phyloP scores from a whole-genome alignment of 2,113 vertebrate species.

The Cottus gobio region DNA sequence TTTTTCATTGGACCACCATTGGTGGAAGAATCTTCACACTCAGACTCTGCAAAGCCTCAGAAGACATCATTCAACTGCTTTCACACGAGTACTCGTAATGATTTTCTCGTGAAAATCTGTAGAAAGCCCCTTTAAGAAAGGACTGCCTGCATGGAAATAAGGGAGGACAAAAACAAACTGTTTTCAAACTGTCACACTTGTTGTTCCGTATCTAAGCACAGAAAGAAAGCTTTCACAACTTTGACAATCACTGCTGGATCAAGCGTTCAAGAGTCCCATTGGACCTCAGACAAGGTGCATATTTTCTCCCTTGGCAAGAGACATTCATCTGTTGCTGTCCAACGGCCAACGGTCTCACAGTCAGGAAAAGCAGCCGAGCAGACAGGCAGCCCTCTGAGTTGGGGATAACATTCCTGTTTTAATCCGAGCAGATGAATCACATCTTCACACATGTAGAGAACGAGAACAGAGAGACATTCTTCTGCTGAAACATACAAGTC shows the following conservation, averaged over 20 bases:
- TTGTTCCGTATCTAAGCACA: not conserved
- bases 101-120: conserved; percentile 10
- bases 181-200: conserved; percentile 21
- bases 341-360: conserved; percentile 50
- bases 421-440: conserved; percentile 58
- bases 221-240: not conserved
- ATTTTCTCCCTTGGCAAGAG: conserved; percentile 63
- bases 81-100: not conserved
- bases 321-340: conserved; percentile 49
- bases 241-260: conserved; percentile 41
- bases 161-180: not conserved
- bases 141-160: not conserved
- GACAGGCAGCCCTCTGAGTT: conserved; percentile 31
- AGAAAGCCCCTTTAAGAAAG: conserved; percentile 8
- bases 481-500: conserved; percentile 57
- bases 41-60: not conserved
- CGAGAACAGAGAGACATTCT: conserved; percentile 41
- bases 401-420: conserved; percentile 51
- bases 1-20: not conserved
- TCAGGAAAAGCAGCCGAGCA: conserved; percentile 36
- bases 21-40: not conserved
- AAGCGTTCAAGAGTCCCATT: conserved; percentile 19
- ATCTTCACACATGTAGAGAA: conserved; percentile 31
- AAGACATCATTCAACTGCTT: not conserved
- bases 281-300: conserved; percentile 67